Conservation (phyloP, 1,140 invertebrate species). For the Micrasema minimum region DNA sequence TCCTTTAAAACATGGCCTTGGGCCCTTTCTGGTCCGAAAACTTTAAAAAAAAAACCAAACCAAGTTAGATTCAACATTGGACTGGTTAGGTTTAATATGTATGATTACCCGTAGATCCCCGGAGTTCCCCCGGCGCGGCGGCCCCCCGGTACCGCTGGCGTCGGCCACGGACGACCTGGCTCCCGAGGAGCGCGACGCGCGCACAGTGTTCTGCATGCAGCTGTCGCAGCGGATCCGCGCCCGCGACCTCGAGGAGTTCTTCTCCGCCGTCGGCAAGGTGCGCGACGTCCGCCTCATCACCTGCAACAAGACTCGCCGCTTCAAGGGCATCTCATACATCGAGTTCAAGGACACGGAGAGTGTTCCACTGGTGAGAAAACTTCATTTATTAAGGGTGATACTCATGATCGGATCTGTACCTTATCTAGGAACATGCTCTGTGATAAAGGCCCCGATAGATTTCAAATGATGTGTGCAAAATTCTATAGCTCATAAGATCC, state of each 20-base stretch:
- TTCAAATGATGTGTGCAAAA: too few relatives aligned
- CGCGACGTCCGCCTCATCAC: constrained; percentile 98
- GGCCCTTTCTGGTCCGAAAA: too few relatives aligned
- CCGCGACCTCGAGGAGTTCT: constrained; percentile 98
- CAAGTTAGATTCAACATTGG: too few relatives aligned
- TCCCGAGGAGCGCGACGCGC: constrained; percentile 96
- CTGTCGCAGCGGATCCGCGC: constrained; percentile 93
- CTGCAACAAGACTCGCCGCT: constrained; percentile 98
- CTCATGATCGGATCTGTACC: too few relatives aligned
- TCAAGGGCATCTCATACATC: constrained; percentile 99
- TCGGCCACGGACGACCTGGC: constrained; percentile 78
- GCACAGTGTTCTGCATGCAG: constrained; percentile 99
- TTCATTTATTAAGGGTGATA: too few relatives aligned
- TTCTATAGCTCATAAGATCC: too few relatives aligned
- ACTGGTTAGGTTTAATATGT: too few relatives aligned
- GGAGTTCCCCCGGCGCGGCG: constrained; percentile 39
- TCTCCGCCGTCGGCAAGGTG: constrained; percentile 98
- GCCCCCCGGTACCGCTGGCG: constrained; percentile 41
- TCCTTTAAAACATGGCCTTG: too few relatives aligned
- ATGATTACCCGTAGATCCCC: constrained; percentile 36
- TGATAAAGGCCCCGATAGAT: too few relatives aligned
- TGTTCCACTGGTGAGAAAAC: constrained; percentile 83
- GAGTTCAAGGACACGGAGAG: constrained; percentile 99
- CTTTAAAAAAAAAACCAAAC: too few relatives aligned
- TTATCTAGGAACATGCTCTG: too few relatives aligned